Percentiles rank a stretch among this genome's conserved stretches.
phyloP scores from a whole-genome alignment of 2,888 invertebrate species.

The Abrostola tripartita region DNA sequence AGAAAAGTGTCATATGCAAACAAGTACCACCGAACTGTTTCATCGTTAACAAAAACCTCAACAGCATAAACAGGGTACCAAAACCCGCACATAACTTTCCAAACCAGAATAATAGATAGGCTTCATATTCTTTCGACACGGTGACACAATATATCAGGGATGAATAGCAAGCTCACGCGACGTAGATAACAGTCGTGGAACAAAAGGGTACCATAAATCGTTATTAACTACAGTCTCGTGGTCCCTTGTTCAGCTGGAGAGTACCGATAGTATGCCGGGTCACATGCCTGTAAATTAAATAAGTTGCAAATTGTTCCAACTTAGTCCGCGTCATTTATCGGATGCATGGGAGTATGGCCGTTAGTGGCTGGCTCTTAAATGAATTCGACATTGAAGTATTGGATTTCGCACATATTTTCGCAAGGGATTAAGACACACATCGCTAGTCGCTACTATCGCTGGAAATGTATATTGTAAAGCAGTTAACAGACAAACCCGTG shows the following conservation, averaged over 20 bases:
- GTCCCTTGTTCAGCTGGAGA: constrained; percentile 76
- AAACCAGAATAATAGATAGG: constrained; percentile 60
- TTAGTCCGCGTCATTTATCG: constrained; percentile 2
- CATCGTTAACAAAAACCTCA: neutral
- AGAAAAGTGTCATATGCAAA: too few species aligned
- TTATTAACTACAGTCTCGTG: constrained; percentile 81
- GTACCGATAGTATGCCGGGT: constrained; percentile 58
- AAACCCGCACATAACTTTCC: constrained; percentile 9
- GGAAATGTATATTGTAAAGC: too few species aligned
- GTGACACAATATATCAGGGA: constrained; percentile 81
- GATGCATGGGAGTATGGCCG: constrained; percentile 4
- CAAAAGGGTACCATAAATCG: constrained; percentile 87
- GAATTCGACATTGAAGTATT: neutral
- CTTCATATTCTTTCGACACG: constrained; percentile 73
- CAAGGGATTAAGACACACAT: too few species aligned
- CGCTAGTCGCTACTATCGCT: too few species aligned
- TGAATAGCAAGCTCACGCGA: constrained; percentile 80
- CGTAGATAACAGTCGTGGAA: constrained; percentile 83
- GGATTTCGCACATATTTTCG: too few species aligned
- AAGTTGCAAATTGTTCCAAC: constrained; percentile 37
- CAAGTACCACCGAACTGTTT: neutral
- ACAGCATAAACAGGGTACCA: constrained; percentile 6
- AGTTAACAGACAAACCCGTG: too few species aligned
- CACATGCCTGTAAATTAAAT: constrained; percentile 49
- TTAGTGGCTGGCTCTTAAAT: neutral